Percentiles rank a stretch among this genome's conserved stretches.
phyloP scores from a whole-genome alignment of 1,140 invertebrate genomes.

The Meloidogyne floridensis region DNA sequence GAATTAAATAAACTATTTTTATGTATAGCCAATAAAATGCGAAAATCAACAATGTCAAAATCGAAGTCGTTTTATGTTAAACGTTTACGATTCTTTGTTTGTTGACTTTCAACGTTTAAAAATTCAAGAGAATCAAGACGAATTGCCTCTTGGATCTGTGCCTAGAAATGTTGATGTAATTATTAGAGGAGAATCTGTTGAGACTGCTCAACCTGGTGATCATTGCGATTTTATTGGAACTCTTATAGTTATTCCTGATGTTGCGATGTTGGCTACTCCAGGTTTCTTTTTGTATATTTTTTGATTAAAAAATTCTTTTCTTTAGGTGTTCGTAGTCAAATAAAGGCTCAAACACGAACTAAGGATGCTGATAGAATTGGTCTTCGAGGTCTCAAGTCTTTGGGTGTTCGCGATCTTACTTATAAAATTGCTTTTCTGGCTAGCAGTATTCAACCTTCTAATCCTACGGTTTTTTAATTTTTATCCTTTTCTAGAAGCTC shows the following conservation, averaged over 20 bases:
- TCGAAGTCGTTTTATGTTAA: slow-evolving; percentile 82
- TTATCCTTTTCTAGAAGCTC: background rate
- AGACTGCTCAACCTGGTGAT: slow-evolving; percentile 87
- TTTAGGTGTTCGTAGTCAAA: slow-evolving; percentile 67
- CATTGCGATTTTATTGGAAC: slow-evolving; percentile 93
- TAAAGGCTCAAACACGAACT: slow-evolving; percentile 59
- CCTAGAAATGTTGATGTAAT: slow-evolving; percentile 92
- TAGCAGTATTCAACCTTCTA: slow-evolving; percentile 84
- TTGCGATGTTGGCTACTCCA: slow-evolving; percentile 80
- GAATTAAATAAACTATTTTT: slow-evolving; percentile 24
- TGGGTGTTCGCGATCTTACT: slow-evolving; percentile 92
- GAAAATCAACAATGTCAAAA: slow-evolving; percentile 92
- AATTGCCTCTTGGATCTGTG: slow-evolving; percentile 92
- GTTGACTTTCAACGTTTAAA: slow-evolving; percentile 98
- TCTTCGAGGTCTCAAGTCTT: slow-evolving; percentile 83
- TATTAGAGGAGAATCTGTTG: slow-evolving; percentile 91
- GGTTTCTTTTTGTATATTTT: slow-evolving; percentile 1
- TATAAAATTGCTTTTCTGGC: slow-evolving; percentile 93
- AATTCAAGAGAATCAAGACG: slow-evolving; percentile 96
- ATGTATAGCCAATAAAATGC: slow-evolving; percentile 90
- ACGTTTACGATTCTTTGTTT: slow-evolving; percentile 90
- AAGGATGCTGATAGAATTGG: slow-evolving; percentile 76
- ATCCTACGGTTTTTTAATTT: slow-evolving; percentile 63
- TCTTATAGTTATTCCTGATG: slow-evolving; percentile 94
- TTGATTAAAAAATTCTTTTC: background rate